Conservation (phyloP, 2,113 vertebrate species). For the Perca schrenkii region DNA sequence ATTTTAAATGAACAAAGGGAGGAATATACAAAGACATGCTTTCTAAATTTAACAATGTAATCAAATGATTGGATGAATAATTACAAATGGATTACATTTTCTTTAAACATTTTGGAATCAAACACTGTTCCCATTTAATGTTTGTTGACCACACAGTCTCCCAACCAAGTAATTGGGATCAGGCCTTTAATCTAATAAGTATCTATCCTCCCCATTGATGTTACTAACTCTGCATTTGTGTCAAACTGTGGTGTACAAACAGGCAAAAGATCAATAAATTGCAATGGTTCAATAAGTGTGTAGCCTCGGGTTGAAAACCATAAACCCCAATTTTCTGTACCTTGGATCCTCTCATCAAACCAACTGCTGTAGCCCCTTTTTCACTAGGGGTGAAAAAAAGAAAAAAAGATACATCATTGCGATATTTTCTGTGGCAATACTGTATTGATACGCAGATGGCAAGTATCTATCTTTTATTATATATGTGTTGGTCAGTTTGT, state of each 20-base stretch:
- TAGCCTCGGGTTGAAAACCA: constrained; percentile 61
- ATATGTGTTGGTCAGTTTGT: too few species aligned
- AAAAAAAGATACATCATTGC: too few species aligned
- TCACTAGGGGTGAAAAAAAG: too few species aligned
- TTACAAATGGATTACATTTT: neutral
- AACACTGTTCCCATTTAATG: too few species aligned
- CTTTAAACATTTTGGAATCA: neutral
- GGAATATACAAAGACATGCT: neutral
- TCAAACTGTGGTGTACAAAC: constrained; percentile 61
- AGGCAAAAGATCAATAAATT: constrained; percentile 57
- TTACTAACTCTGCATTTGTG: constrained; percentile 70
- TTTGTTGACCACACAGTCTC: constrained; percentile 35
- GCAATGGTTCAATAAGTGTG: constrained; percentile 61
- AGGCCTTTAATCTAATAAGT: constrained; percentile 56
- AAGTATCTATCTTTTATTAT: too few species aligned
- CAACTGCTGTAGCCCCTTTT: neutral
- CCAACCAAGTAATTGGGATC: constrained; percentile 22
- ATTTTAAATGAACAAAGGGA: neutral
- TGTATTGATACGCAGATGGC: too few species aligned
- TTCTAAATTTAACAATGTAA: neutral
- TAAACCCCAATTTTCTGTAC: constrained; percentile 61
- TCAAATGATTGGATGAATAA: neutral
- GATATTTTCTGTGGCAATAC: too few species aligned
- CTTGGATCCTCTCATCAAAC: constrained; percentile 46
- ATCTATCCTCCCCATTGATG: constrained; percentile 42